These are phyloP conservation scores for Syrrhaptes paradoxus DNA, from an alignment of 2,113 vertebrate species.

Conservation along the genomic window DNA sequence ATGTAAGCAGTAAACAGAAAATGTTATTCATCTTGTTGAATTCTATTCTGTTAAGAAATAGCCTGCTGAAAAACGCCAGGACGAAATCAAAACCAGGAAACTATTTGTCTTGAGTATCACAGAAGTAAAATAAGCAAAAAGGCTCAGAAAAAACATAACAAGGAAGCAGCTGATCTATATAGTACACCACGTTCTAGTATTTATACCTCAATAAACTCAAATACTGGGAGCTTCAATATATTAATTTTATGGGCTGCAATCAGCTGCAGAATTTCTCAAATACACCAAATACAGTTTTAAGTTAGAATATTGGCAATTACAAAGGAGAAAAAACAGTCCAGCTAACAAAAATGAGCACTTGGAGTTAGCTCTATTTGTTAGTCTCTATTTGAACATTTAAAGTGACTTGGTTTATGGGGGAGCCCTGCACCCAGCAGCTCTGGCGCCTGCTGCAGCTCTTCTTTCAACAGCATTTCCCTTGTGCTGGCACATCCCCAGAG, in stretches of 20 bases:
- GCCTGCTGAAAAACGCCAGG: slow-evolving; percentile 4
- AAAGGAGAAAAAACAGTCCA: not conserved
- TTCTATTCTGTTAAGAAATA: not conserved
- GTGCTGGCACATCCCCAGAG: not conserved
- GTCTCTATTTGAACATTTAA: not conserved
- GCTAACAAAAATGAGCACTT: not conserved
- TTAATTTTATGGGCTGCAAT: slow-evolving; percentile 10
- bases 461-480: accelerated
- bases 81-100: not conserved
- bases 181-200: not conserved
- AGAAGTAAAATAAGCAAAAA: slow-evolving; percentile 11
- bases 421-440: not conserved
- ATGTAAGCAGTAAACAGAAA: slow-evolving; percentile 33
- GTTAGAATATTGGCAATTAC: not conserved
- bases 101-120: not conserved
- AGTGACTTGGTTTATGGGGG: not conserved
- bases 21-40: slow-evolving; percentile 6
- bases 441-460: not conserved
- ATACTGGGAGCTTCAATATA: not conserved
- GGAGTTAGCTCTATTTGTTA: not conserved
- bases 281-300: not conserved
- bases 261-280: not conserved
- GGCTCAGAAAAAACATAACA: not conserved
- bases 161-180: not conserved
- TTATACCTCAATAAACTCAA: slow-evolving; percentile 34